These are phyloP conservation scores for Aythya baeri DNA, from an alignment of 2,113 vertebrate genomes.

Conservation along the genomic window DNA sequence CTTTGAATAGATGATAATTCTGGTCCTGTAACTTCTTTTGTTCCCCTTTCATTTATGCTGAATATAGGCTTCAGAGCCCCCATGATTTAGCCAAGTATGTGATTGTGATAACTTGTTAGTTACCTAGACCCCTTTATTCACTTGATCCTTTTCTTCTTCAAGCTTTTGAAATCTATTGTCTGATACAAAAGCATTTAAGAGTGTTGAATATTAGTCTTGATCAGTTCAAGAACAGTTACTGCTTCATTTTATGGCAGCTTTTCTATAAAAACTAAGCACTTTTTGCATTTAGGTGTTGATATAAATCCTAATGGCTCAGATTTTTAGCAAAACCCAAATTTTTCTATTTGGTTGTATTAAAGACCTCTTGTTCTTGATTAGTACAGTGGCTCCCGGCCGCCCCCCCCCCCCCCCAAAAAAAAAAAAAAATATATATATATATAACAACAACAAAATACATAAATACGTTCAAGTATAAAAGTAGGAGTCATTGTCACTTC, in stretches of 20 bases:
- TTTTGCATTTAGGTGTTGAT: background rate
- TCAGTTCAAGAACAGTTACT: background rate
- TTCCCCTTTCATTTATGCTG: conserved; percentile 19
- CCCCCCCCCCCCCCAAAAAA: background rate
- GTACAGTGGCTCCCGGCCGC: background rate
- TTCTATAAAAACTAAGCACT: background rate
- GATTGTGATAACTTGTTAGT: conserved; percentile 5
- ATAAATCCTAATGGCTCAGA: background rate
- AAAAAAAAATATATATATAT: background rate
- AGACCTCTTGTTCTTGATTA: background rate
- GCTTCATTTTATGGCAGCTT: background rate
- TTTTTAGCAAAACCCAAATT: background rate
- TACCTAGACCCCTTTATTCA: background rate
- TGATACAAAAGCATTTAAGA: background rate
- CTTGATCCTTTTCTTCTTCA: background rate
- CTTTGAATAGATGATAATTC: conserved; percentile 27
- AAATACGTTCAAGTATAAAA: background rate
- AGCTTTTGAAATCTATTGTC: background rate
- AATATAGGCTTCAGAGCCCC: conserved; percentile 13
- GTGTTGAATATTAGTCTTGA: background rate
- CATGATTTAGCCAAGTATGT: background rate
- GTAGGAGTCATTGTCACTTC: background rate
- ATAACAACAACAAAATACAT: too few species aligned
- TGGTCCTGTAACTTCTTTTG: conserved; percentile 38
- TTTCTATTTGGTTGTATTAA: background rate